Base-by-base conservation (phyloP, 2,113 vertebrate genomes). In the Sialia sialis region DNA sequence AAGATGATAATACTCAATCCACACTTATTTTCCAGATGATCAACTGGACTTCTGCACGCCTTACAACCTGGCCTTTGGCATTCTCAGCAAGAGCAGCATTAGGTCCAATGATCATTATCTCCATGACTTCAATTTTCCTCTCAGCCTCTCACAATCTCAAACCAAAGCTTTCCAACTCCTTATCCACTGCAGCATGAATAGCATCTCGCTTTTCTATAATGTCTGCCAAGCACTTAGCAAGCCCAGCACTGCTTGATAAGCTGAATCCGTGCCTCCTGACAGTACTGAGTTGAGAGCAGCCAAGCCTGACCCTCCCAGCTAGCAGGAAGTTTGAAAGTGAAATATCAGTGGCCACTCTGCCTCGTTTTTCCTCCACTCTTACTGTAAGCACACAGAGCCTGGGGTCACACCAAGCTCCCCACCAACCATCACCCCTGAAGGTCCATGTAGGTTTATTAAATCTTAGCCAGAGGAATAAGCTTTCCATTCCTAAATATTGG, bases 91-190 rank as follows among this genome's bases (percentile, higher is more conserved):
- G 95, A 95, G 90, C 92, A 92, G 92, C 92, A 92, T 94, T 93
- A 95, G 95, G 90, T 83, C 82, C 95, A 84, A 91, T 90, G 95
- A 97, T 96, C 60, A 26, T 95, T 96, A 96, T 95, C 95, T 97
- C 87, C 88, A 48, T 38, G 94, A 96, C 96, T 97, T 95, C 93
- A 96, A 97, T 97, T 97, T 96, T 93, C 95, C 88, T 84, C 96
- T 94, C 92, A 93, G 96, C 87, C 96, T 94, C 92, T 87, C 10
- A 32, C 96, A 96, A 91, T 95, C 94, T 96, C 87, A 77, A 87
- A 94, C 89, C 94, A 90, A 84, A 67, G 95, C 94, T 94, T 95
- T 95, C 90, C 94, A 96, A 30, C 83, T 92, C 39, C 92, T 97
- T 95, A 93, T 88, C 96, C 94, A 90, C 88, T 92, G 93, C 93